Percentiles rank a stretch among this genome's conserved stretches.
Conservation (phyloP, 1,140 invertebrate genomes). For the Brachionus asplanchnoidis region DNA sequence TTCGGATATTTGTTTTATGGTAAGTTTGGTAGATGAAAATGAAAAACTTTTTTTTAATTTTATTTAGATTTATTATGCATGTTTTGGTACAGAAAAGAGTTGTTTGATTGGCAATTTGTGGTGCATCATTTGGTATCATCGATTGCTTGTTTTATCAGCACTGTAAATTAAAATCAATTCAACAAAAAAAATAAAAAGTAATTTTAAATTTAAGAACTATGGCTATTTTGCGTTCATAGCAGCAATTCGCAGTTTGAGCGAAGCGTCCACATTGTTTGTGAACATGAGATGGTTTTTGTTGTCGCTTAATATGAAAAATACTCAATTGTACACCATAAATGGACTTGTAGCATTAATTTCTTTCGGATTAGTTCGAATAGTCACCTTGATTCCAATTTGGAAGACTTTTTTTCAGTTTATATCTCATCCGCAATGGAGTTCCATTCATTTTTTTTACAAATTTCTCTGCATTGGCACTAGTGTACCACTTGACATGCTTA, state of each 20-base stretch:
- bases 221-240: constrained; percentile 11
- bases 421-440: neutral
- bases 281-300: constrained; percentile 27
- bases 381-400: neutral
- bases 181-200: neutral
- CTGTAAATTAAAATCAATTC: neutral
- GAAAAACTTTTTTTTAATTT: neutral
- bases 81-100: neutral
- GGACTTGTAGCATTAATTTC: neutral
- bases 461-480: constrained; percentile 8
- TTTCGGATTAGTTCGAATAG: constrained; percentile 2
- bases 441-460: constrained; percentile 7
- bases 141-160: neutral
- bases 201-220: constrained; percentile 1
- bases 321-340: constrained; percentile 10
- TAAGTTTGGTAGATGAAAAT: neutral
- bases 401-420: neutral
- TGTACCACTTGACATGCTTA: constrained; percentile 30
- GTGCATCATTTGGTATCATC: constrained; percentile 26
- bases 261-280: constrained; percentile 17
- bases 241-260: neutral
- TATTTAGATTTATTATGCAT: neutral
- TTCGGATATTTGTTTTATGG: neutral
- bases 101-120: constrained; percentile 38
- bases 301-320: neutral